These are phyloP conservation scores for Anhinga rufa DNA, from an alignment of 2,113 vertebrate genomes.

Conservation along the genomic window DNA sequence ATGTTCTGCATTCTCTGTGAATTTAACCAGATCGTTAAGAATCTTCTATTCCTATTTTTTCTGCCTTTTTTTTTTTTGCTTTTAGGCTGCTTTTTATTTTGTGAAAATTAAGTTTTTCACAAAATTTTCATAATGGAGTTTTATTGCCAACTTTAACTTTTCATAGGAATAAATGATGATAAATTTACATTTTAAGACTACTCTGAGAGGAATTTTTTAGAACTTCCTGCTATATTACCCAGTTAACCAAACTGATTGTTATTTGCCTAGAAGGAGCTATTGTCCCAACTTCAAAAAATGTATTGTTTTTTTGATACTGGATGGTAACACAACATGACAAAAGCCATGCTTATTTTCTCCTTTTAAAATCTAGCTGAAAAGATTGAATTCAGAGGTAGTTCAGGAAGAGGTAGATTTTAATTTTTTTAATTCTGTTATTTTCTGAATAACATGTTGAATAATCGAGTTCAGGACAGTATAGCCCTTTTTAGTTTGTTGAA, in stretches of 20 bases:
- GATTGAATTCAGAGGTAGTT: background rate
- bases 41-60: background rate
- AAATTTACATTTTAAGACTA: background rate
- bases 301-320: background rate
- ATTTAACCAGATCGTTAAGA: background rate
- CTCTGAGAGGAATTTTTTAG: background rate
- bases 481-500: background rate
- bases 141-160: background rate
- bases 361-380: background rate
- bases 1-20: background rate
- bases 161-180: background rate
- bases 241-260: background rate
- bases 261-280: background rate
- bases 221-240: background rate
- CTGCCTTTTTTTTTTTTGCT: background rate
- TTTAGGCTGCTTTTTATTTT: background rate
- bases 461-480: background rate
- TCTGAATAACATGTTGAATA: background rate
- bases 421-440: background rate
- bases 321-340: background rate
- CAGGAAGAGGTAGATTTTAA: background rate
- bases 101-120: background rate
- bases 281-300: background rate
- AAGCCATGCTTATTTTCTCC: background rate
- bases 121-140: background rate